These are phyloP conservation scores for Listronotus bonariensis DNA, from an alignment of 1,140 invertebrate species.

Conservation along the genomic window DNA sequence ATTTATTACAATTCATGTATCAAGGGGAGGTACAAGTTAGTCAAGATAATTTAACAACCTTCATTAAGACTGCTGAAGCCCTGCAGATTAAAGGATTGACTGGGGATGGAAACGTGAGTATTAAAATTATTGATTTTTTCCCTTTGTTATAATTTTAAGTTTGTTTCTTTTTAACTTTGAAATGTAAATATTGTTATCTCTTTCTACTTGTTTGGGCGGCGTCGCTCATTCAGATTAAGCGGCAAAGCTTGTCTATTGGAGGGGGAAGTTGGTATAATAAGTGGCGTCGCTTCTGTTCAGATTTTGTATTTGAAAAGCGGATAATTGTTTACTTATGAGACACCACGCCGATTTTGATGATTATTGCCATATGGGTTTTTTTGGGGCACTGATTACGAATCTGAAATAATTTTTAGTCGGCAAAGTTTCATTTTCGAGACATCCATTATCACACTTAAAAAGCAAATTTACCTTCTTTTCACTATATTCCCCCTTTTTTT, in stretches of 20 bases:
- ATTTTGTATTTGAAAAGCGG: too few relatives aligned
- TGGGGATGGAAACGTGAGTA: conserved; percentile 51
- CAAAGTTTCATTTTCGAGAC: too few relatives aligned
- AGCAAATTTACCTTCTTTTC: too few relatives aligned
- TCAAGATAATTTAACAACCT: conserved; percentile 79
- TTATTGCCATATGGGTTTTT: too few relatives aligned
- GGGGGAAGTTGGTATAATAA: conserved; percentile 2
- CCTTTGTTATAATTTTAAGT: conserved; percentile 5
- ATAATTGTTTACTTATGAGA: too few relatives aligned
- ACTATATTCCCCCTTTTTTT: too few relatives aligned
- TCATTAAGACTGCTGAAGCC: conserved; percentile 83
- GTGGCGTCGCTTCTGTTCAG: conserved; percentile 4
- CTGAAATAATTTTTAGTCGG: too few relatives aligned
- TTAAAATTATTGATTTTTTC: conserved; percentile 3
- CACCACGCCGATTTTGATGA: too few relatives aligned
- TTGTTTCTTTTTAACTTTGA: conserved; percentile 3
- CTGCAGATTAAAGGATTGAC: conserved; percentile 84
- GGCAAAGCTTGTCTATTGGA: background rate
- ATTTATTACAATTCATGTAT: conserved; percentile 85
- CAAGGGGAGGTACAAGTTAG: conserved; percentile 84
- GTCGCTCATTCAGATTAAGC: background rate
- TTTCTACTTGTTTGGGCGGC: conserved; percentile 4
- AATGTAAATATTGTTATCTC: background rate
- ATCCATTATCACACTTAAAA: too few relatives aligned
- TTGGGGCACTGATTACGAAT: too few relatives aligned